Percentiles rank a stretch among this genome's conserved stretches.
These are phyloP conservation scores for Cotesia vestalis DNA, from an alignment of 1,140 invertebrate genomes.

Conservation along the genomic window DNA sequence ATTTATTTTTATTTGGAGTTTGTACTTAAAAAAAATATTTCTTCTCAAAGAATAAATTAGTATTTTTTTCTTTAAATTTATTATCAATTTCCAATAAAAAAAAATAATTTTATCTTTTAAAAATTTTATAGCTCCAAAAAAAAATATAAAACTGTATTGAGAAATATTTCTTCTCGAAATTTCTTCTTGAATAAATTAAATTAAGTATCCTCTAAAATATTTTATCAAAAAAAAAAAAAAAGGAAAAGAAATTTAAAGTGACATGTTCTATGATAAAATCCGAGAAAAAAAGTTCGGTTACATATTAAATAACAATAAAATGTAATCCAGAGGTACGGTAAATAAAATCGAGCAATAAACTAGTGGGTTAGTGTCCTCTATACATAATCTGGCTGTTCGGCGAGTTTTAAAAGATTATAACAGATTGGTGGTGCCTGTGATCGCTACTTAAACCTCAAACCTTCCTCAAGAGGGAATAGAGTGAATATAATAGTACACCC, in stretches of 20 bases:
- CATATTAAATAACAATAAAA: not conserved
- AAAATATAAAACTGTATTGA: no score
- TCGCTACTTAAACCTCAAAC: not conserved
- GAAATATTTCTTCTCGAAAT: no score
- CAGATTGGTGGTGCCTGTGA: no score
- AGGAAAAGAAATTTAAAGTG: not conserved
- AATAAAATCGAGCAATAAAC: slow-evolving; percentile 1
- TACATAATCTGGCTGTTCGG: not conserved
- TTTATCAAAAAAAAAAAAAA: not conserved
- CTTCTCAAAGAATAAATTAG: no score
- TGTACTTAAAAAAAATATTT: no score
- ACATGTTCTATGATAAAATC: not conserved
- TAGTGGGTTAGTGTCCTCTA: not conserved
- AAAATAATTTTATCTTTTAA: no score
- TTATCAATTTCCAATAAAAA: no score
- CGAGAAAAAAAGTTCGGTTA: not conserved
- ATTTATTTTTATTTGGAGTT: no score
- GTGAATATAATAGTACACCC: not conserved
- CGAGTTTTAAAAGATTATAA: not conserved
- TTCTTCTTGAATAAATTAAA: no score
- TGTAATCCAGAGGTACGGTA: not conserved
- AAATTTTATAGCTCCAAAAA: no score
- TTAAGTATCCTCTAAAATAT: no score
- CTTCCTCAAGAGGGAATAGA: not conserved
- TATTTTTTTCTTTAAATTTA: no score